Evolutionary conservation across 2,888 invertebrate species (phyloP).

Genomic region (Hermaeophaga mercurialis): DNA sequence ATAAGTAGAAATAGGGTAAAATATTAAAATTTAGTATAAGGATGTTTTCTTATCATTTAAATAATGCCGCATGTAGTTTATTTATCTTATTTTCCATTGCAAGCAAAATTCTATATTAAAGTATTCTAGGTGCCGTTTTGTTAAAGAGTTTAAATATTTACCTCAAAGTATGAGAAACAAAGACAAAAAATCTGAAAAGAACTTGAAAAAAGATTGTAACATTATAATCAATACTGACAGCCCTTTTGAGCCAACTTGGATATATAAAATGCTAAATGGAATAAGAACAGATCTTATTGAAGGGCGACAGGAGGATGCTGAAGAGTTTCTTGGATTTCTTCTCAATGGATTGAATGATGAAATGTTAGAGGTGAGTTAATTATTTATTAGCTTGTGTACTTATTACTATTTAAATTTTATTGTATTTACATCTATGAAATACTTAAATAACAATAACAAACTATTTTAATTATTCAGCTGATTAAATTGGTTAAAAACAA

Average conservation of each 20-base stretch:
- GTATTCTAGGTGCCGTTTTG: slow-evolving; percentile 4
- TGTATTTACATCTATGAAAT: too few relatives aligned
- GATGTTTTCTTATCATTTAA: too few relatives aligned
- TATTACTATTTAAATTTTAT: too few relatives aligned
- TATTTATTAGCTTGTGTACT: too few relatives aligned
- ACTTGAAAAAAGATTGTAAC: slow-evolving; percentile 50
- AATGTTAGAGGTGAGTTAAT: slow-evolving; percentile 84
- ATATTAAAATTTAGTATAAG: slow-evolving; percentile 7
- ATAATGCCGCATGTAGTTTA: too few relatives aligned
- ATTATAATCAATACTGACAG: slow-evolving; percentile 67
- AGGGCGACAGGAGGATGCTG: slow-evolving; percentile 95
- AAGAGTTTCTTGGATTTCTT: slow-evolving; percentile 92
- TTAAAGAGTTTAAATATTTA: slow-evolving; percentile 74
- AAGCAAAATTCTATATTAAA: too few relatives aligned
- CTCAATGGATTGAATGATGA: slow-evolving; percentile 95
- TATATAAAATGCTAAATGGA: slow-evolving; percentile 82
- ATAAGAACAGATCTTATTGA: slow-evolving; percentile 77
- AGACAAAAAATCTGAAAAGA: slow-evolving; percentile 57
- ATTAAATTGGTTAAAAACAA: slow-evolving; percentile 58
- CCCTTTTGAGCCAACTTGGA: slow-evolving; percentile 89
- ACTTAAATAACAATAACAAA: too few relatives aligned
- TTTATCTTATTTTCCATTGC: too few relatives aligned
- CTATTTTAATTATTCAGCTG: slow-evolving; percentile 53
- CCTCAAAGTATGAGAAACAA: slow-evolving; percentile 60
- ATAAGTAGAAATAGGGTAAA: slow-evolving; percentile 7